These are phyloP conservation scores for Eumacrocentrus americanus DNA, from an alignment of 2,888 invertebrate species.

Conservation along the genomic window DNA sequence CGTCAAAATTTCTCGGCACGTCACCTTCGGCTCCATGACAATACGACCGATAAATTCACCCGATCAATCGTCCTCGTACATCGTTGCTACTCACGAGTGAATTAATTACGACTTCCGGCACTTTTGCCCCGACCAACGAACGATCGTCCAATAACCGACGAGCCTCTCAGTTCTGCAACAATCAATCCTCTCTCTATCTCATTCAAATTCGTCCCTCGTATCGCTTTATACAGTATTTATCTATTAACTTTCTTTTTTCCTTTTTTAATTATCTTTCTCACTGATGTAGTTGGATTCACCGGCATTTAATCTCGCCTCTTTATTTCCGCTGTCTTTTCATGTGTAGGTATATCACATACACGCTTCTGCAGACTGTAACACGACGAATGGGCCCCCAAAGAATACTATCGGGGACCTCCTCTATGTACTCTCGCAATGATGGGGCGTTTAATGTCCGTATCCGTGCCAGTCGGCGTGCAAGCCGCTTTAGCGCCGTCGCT, in stretches of 20 bases:
- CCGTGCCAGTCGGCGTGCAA: conserved; percentile 56
- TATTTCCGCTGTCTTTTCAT: neutral
- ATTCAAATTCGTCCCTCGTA: too few species aligned
- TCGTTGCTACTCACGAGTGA: conserved; percentile 16
- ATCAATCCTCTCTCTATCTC: too few species aligned
- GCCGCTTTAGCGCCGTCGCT: conserved; percentile 35
- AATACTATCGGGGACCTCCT: conserved; percentile 41
- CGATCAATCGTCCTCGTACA: conserved; percentile 28
- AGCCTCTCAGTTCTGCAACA: too few species aligned
- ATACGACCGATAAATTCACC: conserved; percentile 18
- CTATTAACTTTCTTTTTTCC: too few species aligned
- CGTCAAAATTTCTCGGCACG: conserved; percentile 45
- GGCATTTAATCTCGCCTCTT: neutral
- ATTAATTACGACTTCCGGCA: conserved; percentile 29
- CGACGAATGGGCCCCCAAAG: conserved; percentile 17
- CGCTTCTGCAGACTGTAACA: neutral
- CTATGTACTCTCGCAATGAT: conserved; percentile 45
- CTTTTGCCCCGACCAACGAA: conserved; percentile 10
- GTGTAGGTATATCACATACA: neutral
- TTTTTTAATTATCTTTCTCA: neutral
- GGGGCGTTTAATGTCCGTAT: conserved; percentile 58
- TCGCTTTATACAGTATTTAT: too few species aligned
- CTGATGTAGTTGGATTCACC: too few species aligned
- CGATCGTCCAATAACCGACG: too few species aligned
- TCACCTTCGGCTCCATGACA: conserved; percentile 44